Evolutionary conservation across 2,888 invertebrate species (phyloP), one percentile per base, ranked within the genome.

Genomic region (Chymomyza fuscimana): DNA sequence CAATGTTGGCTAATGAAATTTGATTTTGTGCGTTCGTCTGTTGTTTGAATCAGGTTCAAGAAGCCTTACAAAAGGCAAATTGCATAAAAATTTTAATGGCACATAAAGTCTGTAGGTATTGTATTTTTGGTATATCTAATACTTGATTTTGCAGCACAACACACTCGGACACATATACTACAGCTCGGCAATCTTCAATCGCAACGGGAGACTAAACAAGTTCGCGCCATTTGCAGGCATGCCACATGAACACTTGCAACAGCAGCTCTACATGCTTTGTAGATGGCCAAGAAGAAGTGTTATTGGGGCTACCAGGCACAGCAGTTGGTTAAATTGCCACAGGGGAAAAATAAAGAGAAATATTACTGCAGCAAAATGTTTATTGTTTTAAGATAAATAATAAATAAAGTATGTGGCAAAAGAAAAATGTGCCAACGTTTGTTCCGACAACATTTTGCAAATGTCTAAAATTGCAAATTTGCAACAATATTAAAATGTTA

Each of bases 171-270:
- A 58, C n/a, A 54, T 54, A 74, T 65, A 62, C 70, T 60, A 32
- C 6, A 46, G 40, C 12, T 46, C 6, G 12, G 40, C 67, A 77
- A 76, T 88, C 82, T 74, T 66, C 76, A 80, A 78, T 74, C 87
- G 51, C 84, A 87, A 88, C 87, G 74, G 87, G 87, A 59, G 56
- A 22, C 73, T 69, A 52, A 66, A 71, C 76, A 86, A 86, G 76
- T 87, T 85, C 88, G 87, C 82, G 87, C 84, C 88, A 85, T 73
- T 84, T 82, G 78, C 88, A 87, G 82, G 69, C 74, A 74, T 73
- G 76, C 62, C 32, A 29, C 58, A 82, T 40, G 60, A 64, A 66
- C 63, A 63, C 67, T 73, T 69, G 16, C 29, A 58, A 22, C 59
- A 36, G 25, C 29, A n/a, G n/a, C 25, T n/a, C 10, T 61, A 36